phyloP scores from a whole-genome alignment of 2,113 vertebrate genomes.

The Phrynocephalus versicolor region DNA sequence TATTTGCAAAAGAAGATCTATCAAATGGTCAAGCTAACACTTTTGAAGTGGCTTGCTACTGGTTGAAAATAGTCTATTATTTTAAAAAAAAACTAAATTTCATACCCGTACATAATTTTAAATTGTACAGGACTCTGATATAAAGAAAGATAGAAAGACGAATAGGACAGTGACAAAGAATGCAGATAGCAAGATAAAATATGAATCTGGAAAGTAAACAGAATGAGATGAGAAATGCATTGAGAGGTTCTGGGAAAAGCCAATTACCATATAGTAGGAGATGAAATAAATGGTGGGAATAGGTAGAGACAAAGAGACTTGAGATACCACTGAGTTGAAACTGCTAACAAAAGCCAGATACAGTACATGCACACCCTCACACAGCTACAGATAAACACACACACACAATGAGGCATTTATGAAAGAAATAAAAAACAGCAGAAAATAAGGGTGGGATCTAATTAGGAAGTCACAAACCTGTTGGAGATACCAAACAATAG shows the following conservation, averaged over 20 bases:
- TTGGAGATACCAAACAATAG: not conserved
- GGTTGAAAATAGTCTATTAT: no score
- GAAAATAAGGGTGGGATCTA: not conserved
- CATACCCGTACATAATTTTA: no score
- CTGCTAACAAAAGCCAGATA: not conserved
- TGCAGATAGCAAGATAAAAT: not conserved
- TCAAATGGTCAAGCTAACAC: no score
- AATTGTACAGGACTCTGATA: no score
- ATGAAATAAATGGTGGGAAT: not conserved
- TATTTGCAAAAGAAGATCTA: no score
- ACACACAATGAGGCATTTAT: not conserved
- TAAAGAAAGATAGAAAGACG: not conserved
- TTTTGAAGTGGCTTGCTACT: no score
- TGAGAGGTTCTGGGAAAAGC: conserved; percentile 15
- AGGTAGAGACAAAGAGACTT: not conserved
- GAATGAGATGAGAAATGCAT: conserved; percentile 16
- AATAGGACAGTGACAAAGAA: not conserved
- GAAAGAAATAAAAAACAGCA: not conserved
- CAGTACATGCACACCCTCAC: no score
- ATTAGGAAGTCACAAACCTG: not conserved
- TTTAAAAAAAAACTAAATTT: no score
- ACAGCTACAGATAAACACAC: no score
- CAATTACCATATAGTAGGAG: not conserved
- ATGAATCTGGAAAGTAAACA: not conserved
- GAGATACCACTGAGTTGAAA: not conserved